Percentiles rank a stretch among this genome's conserved stretches.
phyloP scores from a whole-genome alignment of 1,140 invertebrate species.

The Diorhabda carinulata region DNA sequence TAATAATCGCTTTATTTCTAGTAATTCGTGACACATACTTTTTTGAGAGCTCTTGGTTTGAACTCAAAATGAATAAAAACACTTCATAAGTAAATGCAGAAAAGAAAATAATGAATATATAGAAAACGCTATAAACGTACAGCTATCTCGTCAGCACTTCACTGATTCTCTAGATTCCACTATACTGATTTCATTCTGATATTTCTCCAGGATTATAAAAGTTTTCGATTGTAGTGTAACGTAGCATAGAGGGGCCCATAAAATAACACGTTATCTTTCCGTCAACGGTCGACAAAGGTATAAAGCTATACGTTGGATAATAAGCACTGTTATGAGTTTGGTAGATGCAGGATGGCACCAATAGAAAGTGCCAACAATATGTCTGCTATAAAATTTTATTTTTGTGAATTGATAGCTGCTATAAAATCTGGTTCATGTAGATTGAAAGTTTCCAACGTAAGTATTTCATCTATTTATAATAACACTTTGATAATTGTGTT shows the following conservation, averaged over 20 bases:
- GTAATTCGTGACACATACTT: too few species aligned
- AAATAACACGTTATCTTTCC: neutral
- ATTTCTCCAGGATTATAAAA: slow-evolving; percentile 3
- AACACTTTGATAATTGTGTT: too few species aligned
- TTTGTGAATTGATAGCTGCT: too few species aligned
- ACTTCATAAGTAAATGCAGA: neutral
- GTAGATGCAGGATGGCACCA: neutral
- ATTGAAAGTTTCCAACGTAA: too few species aligned
- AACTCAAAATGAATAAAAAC: too few species aligned
- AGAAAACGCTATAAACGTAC: neutral
- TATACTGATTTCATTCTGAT: neutral
- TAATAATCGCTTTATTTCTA: too few species aligned
- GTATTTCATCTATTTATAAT: too few species aligned
- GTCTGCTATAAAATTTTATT: too few species aligned
- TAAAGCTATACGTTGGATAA: neutral
- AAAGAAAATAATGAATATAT: neutral
- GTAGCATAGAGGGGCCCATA: neutral
- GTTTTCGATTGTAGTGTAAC: neutral
- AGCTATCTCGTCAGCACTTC: neutral
- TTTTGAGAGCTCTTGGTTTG: too few species aligned
- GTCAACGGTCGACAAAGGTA: neutral
- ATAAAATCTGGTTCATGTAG: too few species aligned
- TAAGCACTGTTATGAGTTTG: neutral
- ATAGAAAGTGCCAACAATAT: neutral
- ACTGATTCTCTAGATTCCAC: neutral